Base-by-base conservation (phyloP, 2,888 invertebrate species). In the Phalangium opilio region DNA sequence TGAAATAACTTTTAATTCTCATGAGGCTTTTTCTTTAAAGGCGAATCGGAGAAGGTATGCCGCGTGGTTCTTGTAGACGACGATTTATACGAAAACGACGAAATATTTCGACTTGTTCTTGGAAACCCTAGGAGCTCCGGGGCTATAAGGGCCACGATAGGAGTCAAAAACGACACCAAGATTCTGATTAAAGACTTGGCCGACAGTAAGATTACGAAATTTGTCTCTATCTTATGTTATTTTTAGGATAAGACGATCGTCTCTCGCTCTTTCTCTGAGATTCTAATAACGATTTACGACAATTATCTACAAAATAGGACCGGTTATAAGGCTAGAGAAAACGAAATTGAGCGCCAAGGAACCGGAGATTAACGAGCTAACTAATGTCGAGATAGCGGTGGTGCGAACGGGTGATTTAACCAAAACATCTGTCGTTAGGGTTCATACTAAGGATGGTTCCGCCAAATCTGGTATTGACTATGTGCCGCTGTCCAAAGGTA, bases 401-500 rank as follows among this genome's bases (percentile, higher is more conserved):
- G 48, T 64, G 3, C 55, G 67, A 33, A 49, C 55, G 5, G 67
- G 67, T 12, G 67, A 67, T 54, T 55, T 61, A 10, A 60, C 62
- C 2, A 54, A 55, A 39, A 56, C 58, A 3, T 64, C 64, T 2
- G 54, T 60, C 4, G 62, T 66, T 12, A 55, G 62, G 36, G 59
- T 65, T 12, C 60, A 62, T 48, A 66, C 66, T 2, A 62, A 63
- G 48, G 65, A 65, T 51, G 65, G 65, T 3, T 63, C 64, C 2
- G 67, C 66, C 1, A 59, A 60, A 44, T 61, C 65, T 21, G 64
- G 64, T 32, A 53, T 56, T 27, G 67, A 67, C 53, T 67, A 65
- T 48, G 59, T 61, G 44, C 62, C 63, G 2, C 55, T 63, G 36
- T 62, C 63, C 32, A 61, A 57, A 59, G 63, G 66, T 65, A 36